Conservation (phyloP, 2,888 invertebrate genomes). For the Mesodorylaimus sp. region DNA sequence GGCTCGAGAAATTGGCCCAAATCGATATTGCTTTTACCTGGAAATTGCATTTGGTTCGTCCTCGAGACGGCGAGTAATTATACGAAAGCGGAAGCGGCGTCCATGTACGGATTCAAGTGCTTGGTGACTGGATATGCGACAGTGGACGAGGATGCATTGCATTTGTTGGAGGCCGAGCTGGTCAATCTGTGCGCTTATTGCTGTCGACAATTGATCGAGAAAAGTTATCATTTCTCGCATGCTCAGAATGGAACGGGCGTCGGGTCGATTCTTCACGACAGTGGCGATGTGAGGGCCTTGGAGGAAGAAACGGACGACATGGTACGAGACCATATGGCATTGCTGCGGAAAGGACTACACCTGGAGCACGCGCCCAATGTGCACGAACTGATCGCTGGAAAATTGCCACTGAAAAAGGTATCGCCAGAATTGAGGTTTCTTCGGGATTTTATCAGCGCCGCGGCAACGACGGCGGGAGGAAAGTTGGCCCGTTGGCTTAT, state of each 20-base stretch:
- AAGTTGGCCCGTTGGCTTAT: slow-evolving; percentile 83
- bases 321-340: slow-evolving; percentile 29
- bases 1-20: slow-evolving; percentile 62
- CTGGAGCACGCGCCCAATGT: slow-evolving; percentile 67
- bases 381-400: slow-evolving; percentile 65
- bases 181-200: slow-evolving; percentile 76
- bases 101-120: slow-evolving; percentile 63
- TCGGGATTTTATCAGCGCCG: slow-evolving; percentile 71
- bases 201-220: slow-evolving; percentile 67
- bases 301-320: slow-evolving; percentile 2
- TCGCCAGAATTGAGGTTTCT: slow-evolving; percentile 75
- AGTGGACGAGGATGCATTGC: slow-evolving; percentile 36
- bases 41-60: slow-evolving; percentile 76
- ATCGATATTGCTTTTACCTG: slow-evolving; percentile 33
- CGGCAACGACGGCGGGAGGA: slow-evolving; percentile 67
- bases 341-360: slow-evolving; percentile 73
- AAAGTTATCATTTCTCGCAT: slow-evolving; percentile 38
- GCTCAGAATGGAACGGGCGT: neutral
- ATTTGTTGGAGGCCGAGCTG: slow-evolving; percentile 68
- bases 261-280: neutral
- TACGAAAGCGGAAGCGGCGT: slow-evolving; percentile 64
- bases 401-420: slow-evolving; percentile 48
- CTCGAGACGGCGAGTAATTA: slow-evolving; percentile 88
- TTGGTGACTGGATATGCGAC: slow-evolving; percentile 53
- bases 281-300: neutral